These are phyloP conservation scores for Cuniculus paca DNA, from an alignment of 2,797 vertebrate genomes.

Conservation along the genomic window DNA sequence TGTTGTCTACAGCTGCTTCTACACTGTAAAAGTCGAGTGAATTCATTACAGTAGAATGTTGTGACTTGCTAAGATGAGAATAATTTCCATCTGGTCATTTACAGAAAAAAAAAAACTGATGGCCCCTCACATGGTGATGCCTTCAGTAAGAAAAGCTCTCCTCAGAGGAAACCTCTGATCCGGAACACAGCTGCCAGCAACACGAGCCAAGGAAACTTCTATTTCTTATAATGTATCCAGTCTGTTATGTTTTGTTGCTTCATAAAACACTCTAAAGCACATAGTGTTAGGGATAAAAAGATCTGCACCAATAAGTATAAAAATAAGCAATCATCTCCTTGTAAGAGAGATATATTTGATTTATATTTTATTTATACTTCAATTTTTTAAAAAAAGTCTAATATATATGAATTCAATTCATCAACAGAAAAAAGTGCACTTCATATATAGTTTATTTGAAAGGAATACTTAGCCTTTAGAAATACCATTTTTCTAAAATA, in stretches of 20 bases:
- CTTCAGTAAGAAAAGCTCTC: neutral
- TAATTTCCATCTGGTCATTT: neutral
- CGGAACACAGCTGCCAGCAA: neutral
- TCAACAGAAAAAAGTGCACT: neutral
- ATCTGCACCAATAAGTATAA: neutral
- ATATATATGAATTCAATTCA: neutral
- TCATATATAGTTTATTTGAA: neutral
- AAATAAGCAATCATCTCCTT: neutral
- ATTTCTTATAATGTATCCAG: neutral
- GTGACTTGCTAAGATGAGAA: neutral
- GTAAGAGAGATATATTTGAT: neutral
- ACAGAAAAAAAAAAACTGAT: neutral
- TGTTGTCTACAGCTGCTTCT: neutral
- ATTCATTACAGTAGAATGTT: neutral
- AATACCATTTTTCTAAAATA: constrained; percentile 29
- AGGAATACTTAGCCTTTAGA: neutral
- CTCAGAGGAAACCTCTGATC: too few relatives aligned
- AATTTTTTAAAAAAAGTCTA: neutral
- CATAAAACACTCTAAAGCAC: neutral
- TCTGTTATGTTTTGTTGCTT: neutral
- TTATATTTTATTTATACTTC: constrained; percentile 40
- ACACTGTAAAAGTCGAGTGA: neutral
- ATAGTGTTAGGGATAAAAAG: neutral
- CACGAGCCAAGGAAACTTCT: neutral
- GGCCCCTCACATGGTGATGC: neutral